Conservation (phyloP, 1,140 invertebrate species). For the Caenorhabditis tropicalis region DNA sequence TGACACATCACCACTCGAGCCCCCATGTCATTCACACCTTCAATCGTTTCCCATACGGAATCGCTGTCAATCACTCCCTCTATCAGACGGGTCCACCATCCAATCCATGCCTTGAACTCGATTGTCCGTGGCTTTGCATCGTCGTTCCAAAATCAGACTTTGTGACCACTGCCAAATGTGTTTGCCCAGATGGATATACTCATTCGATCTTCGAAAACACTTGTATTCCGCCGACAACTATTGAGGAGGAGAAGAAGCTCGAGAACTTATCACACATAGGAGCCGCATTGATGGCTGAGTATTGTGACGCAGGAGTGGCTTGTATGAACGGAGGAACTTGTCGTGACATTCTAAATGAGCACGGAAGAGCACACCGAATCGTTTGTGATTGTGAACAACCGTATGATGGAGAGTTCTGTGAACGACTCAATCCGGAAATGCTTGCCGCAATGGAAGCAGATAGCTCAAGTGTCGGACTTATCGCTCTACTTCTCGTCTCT, state of each 20-base stretch:
- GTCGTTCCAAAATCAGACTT: slow-evolving; percentile 8
- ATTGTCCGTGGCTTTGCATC: slow-evolving; percentile 16
- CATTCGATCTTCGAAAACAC: neutral
- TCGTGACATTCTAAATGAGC: neutral
- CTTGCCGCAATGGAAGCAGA: slow-evolving; percentile 11
- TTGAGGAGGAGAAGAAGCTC: neutral
- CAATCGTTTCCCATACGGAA: slow-evolving; percentile 45
- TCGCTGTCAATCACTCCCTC: slow-evolving; percentile 47
- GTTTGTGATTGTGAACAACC: slow-evolving; percentile 23
- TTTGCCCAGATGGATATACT: slow-evolving; percentile 41
- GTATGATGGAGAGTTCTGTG: slow-evolving; percentile 15
- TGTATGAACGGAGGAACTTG: slow-evolving; percentile 44
- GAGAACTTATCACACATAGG: slow-evolving; percentile 4
- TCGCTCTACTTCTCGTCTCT: neutral
- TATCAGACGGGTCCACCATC: slow-evolving; percentile 1
- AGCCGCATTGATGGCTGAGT: slow-evolving; percentile 41
- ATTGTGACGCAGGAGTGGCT: slow-evolving; percentile 9
- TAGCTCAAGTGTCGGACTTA: neutral
- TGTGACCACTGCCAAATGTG: slow-evolving; percentile 20
- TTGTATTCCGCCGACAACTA: neutral
- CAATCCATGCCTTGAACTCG: slow-evolving; percentile 40
- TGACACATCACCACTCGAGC: slow-evolving; percentile 24
- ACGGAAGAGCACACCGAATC: slow-evolving; percentile 15
- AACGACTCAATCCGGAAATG: slow-evolving; percentile 23
- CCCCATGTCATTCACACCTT: slow-evolving; percentile 51